Evolutionary conservation across 2,888 invertebrate species (phyloP), one percentile per base, ranked within the genome.

Genomic region (Sphecodes monilicornis): DNA sequence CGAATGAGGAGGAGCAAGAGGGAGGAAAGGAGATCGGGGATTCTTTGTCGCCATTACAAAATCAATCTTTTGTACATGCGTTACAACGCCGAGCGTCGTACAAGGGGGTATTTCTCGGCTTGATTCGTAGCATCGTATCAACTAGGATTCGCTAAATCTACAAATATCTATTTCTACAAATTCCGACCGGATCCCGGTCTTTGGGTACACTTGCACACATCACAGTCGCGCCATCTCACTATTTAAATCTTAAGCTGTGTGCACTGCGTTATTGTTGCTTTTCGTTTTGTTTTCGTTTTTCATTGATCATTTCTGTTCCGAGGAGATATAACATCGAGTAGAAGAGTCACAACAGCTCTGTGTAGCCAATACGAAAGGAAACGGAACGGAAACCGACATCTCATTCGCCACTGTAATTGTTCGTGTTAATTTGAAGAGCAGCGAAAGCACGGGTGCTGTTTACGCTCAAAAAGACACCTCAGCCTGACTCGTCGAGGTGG

Each of bases 191-290:
- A 68, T 78, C 54, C n/a, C 75, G 68, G 73, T 78, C 69, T 80
- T 60, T 74, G 80, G 73, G 69, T 46, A 39, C 80, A 77, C 74
- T 82, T 82, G 82, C 78, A 80, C 84, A 80, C 85, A 88, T 86
- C 83, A 88, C 83, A 87, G 83, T 83, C 76, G 78, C 82, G 82
- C 88, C 88, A 78, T 89, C 88, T 84, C 82, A 89, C 88, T 88
- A 83, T 84, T 76, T 79, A 82, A n/a, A 68, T 82, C 80, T 73
- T 76, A 88, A 84, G 80, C 85, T 78, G 79, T 79, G 81, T 84
- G 78, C 75, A 80, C 72, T 82, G 77, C 78, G 39, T 82, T 64
- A 50, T 68, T 77, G 66, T 77, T 72, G 43, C 16, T 26, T 71
- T 57, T 32, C 22, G n/a, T 71, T 69, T 18, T 22, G 32, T 71